Conservation (phyloP, 2,113 vertebrate species). For the Bos javanicus region DNA sequence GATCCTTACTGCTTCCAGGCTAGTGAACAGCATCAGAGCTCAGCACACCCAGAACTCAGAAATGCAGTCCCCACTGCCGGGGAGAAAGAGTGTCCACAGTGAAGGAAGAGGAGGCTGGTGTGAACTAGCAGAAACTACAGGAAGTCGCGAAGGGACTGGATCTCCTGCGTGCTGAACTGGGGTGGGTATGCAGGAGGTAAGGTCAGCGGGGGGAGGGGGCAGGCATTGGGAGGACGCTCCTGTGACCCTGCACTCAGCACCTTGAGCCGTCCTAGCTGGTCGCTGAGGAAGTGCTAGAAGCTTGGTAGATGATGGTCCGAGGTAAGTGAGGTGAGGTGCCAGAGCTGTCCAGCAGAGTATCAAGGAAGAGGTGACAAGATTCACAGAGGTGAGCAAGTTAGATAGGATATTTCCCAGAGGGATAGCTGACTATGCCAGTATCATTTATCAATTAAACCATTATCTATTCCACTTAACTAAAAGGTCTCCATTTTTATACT, state of each 20-base stretch:
- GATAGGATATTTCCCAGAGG: background rate
- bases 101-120: background rate
- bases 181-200: background rate
- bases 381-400: background rate
- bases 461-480: background rate
- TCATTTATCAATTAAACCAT: background rate
- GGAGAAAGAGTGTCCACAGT: fast-evolving
- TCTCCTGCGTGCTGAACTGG: background rate
- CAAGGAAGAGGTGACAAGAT: background rate
- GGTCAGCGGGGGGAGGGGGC: background rate
- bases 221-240: background rate
- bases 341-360: background rate
- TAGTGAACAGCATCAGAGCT: too few species aligned
- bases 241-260: background rate
- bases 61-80: background rate
- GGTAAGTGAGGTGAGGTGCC: background rate
- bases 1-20: background rate
- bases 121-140: background rate
- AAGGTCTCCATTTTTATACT: background rate
- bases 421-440: background rate
- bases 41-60: background rate
- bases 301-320: too few species aligned
- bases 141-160: fast-evolving
- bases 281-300: background rate
- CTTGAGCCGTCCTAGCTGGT: background rate